A percentile compares a stretch with the other conserved stretches of the same genome.
These are phyloP conservation scores for Bradysia coprophila DNA, from an alignment of 1,140 invertebrate species.

Conservation along the genomic window DNA sequence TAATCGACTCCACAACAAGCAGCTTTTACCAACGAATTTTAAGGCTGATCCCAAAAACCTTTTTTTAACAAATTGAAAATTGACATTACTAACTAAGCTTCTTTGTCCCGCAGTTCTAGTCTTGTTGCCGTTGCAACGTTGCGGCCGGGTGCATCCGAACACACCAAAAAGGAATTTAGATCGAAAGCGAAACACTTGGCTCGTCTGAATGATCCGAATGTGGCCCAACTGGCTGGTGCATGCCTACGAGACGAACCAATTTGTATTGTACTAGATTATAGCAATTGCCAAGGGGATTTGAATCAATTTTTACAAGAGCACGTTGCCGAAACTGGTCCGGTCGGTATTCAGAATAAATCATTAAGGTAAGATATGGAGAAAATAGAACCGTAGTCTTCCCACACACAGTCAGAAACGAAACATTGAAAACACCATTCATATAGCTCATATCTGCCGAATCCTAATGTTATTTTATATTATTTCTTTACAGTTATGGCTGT, in stretches of 20 bases:
- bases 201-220: constrained; percentile 55
- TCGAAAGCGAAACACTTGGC: constrained; percentile 54
- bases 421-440: too few relatives aligned
- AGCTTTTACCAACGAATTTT: too few relatives aligned
- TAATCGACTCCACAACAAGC: too few relatives aligned
- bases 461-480: too few relatives aligned
- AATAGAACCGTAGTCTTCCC: too few relatives aligned
- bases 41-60: too few relatives aligned
- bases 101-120: constrained; percentile 31
- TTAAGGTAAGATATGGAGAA: constrained; percentile 8
- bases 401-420: too few relatives aligned
- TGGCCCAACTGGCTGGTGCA: constrained; percentile 58
- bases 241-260: constrained; percentile 55
- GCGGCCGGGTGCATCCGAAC: constrained; percentile 36
- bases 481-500: constrained; percentile 46
- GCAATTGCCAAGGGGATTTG: constrained; percentile 39
- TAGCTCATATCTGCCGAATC: too few relatives aligned
- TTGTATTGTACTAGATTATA: constrained; percentile 45
- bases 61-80: too few relatives aligned
- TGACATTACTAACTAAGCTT: too few relatives aligned
- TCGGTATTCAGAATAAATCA: constrained; percentile 7
- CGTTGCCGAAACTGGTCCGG: constrained; percentile 39
- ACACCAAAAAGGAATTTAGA: constrained; percentile 39
- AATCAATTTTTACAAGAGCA: constrained; percentile 62
- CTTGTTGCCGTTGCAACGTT: constrained; percentile 63